Evolutionary conservation across 2,797 vertebrate genomes (phyloP), one percentile per base, ranked within the genome.

Genomic region (Anabas testudineus): DNA sequence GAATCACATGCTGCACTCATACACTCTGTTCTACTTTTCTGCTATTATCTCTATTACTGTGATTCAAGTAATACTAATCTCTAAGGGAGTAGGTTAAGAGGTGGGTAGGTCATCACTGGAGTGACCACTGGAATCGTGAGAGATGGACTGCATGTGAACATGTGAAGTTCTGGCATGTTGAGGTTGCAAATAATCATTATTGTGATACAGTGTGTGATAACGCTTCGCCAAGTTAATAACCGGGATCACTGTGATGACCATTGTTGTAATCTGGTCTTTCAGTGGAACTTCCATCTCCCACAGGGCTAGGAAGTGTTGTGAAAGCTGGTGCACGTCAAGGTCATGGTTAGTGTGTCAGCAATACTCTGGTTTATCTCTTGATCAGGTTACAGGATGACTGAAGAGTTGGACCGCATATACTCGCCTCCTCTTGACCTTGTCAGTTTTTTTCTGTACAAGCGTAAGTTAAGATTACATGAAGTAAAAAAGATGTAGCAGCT

Each of bases 301-400:
- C 36, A 55, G 54, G 55, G 16, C 48, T 58, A 34, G 28, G 39
- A 67, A 54, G 30, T 78, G 67, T 75, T 79, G 30, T 56, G 56
- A 85, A 75, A 86, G 67, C 48, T 64, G 66, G 55, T 66, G 37
- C 30, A 15, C 57, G 59, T 86, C 19, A 78, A 26, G 42, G 61
- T 66, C 57, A 62, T 28, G 32, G 56, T 66, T 36, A 64, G 12
- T 9, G 58, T 78, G 75, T 87, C 60, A 77, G 30, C 41, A 15
- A 51, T 62, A 72, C 22, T 83, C 74, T 85, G 82, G 65, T 83
- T 83, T 81, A 76, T 86, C 69, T 87, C 75, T 54, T 74, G 26
- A 84, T 85, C 70, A 51, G 24, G 39, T 71, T 74, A 48, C 42
- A 48, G 67, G 55, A 74, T 78, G 70, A 73, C 46, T 21, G 1